Evolutionary conservation across 2,888 invertebrate species (phyloP).

Genomic region (Orchesella flavescens): DNA sequence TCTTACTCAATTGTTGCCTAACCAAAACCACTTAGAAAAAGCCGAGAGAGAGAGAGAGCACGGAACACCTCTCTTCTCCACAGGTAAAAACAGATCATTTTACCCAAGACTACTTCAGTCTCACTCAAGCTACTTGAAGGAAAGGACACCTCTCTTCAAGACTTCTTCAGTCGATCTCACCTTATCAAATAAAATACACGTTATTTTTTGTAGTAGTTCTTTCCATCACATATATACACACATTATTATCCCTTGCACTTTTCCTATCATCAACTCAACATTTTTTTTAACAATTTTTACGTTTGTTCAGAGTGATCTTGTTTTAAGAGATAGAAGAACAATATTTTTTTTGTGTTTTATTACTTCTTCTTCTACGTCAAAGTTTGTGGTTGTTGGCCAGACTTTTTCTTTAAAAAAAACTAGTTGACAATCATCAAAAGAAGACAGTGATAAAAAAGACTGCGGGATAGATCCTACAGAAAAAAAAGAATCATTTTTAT

Average conservation of each 20-base stretch:
- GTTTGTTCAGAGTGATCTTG: neutral
- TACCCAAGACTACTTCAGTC: slow-evolving; percentile 53
- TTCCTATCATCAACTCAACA: slow-evolving; percentile 25
- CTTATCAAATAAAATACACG: slow-evolving; percentile 4
- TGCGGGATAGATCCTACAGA: neutral
- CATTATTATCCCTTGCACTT: slow-evolving; percentile 10
- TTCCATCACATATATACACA: neutral
- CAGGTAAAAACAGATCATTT: slow-evolving; percentile 60
- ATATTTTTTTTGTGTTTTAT: slow-evolving; percentile 1
- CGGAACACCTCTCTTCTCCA: neutral
- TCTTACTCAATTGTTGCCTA: neutral
- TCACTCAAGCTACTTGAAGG: slow-evolving; percentile 50
- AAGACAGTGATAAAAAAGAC: neutral
- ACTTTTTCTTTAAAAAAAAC: neutral
- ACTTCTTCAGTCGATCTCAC: slow-evolving; percentile 55
- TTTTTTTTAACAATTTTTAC: too few relatives aligned
- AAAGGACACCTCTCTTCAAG: slow-evolving; percentile 40
- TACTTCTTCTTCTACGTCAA: neutral
- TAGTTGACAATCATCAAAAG: neutral
- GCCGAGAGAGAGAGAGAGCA: neutral
- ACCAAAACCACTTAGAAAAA: too few relatives aligned
- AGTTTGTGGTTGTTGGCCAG: neutral
- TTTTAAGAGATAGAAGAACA: neutral
- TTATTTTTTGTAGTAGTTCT: slow-evolving; percentile 20
- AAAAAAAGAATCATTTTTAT: neutral